Base-by-base conservation (phyloP, 2,888 invertebrate species). In the Lycocerus yunnanus region DNA sequence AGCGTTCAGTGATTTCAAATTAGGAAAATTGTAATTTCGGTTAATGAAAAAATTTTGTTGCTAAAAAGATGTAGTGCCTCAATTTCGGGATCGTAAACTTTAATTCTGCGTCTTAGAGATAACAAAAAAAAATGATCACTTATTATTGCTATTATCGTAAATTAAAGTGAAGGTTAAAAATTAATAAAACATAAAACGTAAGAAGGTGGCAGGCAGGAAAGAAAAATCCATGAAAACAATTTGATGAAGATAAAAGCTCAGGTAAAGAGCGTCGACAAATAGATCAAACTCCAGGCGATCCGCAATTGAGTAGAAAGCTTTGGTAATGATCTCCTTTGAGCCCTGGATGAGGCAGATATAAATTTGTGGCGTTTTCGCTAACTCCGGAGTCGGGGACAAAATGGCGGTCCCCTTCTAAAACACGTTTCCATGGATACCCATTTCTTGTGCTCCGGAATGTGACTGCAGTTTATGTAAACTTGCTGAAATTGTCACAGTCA, bases 301-400 rank as follows among this genome's bases (percentile, higher is more conserved):
- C 87, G 85, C 87, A 87, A 87, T 87, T 87, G 87, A 87, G 87
- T 87, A 87, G 87, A 87, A 87, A 87, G 87, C 87, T 87, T 87
- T 87, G 86, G 87, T 87, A 87, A 87, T 87, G 89, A 89, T 86
- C 86, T 87, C 87, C 87, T 85, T 82, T 85, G 84, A 85, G 88
- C 87, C 88, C 85, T 83, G 87, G 88, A 85, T 86, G 87, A 87
- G 86, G 88, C 88, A 86, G 87, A 87, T 87, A 87, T 86, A 87
- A 86, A 87, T 87, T 87, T 87, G 87, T 86, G 87, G 87, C 87
- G 86, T 85, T 86, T 84, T 84, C 85, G 85, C 86, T 86, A 86
- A 86, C 87, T 85, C 86, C 85, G 80, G 80, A 79, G 79, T 79
- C 80, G 83, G 81, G 84, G 84, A 85, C 85, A 86, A 86, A 86